phyloP scores from a whole-genome alignment of 2,113 vertebrate genomes.

The Columba janthina region DNA sequence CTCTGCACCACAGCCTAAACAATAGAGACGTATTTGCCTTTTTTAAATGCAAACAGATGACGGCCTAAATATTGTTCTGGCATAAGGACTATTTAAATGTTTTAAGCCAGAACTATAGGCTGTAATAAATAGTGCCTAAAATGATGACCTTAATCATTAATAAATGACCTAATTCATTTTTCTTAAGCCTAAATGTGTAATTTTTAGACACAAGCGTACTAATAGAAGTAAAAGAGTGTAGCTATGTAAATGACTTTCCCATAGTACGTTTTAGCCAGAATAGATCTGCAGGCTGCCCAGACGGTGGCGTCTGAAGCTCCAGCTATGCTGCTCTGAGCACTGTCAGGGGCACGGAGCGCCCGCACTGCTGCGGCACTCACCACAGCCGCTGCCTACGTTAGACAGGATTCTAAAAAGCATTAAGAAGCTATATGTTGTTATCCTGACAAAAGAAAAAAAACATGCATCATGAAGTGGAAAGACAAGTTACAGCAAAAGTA shows the following conservation, averaged over 20 bases:
- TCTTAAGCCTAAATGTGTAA: slow-evolving; percentile 7
- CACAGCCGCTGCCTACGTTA: slow-evolving; percentile 50
- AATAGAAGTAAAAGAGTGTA: slow-evolving; percentile 27
- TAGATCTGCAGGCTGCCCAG: background rate
- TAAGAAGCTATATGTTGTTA: slow-evolving; percentile 77
- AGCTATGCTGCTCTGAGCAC: slow-evolving; percentile 10
- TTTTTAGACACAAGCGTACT: background rate
- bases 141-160: background rate
- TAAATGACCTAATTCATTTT: background rate
- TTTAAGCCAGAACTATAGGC: background rate
- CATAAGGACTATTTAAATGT: slow-evolving; percentile 9
- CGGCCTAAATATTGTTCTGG: slow-evolving; percentile 10
- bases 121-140: background rate
- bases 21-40: background rate
- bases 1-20: slow-evolving; percentile 53
- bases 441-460: slow-evolving; percentile 80
- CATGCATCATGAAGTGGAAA: slow-evolving; percentile 81
- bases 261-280: slow-evolving; percentile 26
- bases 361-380: slow-evolving; percentile 43
- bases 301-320: background rate
- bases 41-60: slow-evolving; percentile 10
- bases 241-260: background rate
- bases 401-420: slow-evolving; percentile 47
- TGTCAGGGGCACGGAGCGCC: slow-evolving; percentile 67
- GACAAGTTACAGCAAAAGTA: slow-evolving; percentile 73